These are phyloP conservation scores for Anoplophora glabripennis DNA, from an alignment of 1,140 invertebrate species.

Conservation along the genomic window DNA sequence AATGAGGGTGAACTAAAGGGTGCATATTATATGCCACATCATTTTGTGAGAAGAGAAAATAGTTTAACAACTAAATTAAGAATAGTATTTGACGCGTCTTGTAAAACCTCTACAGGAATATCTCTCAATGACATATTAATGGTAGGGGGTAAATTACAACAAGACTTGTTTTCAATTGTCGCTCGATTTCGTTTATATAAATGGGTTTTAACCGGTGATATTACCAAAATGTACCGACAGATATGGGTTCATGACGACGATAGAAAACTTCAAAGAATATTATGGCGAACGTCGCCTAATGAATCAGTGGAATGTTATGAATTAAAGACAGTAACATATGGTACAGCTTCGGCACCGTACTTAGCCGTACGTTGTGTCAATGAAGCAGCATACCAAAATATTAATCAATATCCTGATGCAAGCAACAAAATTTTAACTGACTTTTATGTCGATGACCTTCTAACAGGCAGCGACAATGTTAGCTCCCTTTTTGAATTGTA, in stretches of 20 bases:
- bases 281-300: slow-evolving; percentile 23
- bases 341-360: slow-evolving; percentile 37
- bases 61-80: slow-evolving; percentile 32
- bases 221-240: slow-evolving; percentile 45
- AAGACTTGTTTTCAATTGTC: slow-evolving; percentile 42
- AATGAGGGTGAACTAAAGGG: not conserved
- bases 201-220: slow-evolving; percentile 36
- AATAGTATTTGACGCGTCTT: slow-evolving; percentile 37
- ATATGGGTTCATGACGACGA: slow-evolving; percentile 32
- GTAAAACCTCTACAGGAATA: slow-evolving; percentile 28
- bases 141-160: slow-evolving; percentile 45
- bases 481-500: slow-evolving; percentile 3
- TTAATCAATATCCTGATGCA: slow-evolving; percentile 33
- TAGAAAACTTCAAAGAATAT: slow-evolving; percentile 34
- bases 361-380: slow-evolving; percentile 35
- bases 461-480: slow-evolving; percentile 40
- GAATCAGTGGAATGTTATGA: slow-evolving; percentile 28
- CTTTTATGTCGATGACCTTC: slow-evolving; percentile 51
- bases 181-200: slow-evolving; percentile 39
- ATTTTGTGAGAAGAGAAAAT: slow-evolving; percentile 28
- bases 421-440: slow-evolving; percentile 36
- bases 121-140: slow-evolving; percentile 44
- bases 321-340: slow-evolving; percentile 43
- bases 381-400: slow-evolving; percentile 39
- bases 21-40: slow-evolving; percentile 40